Evolutionary conservation across 1,140 invertebrate species (phyloP).

Genomic region (Lepidurus apus): DNA sequence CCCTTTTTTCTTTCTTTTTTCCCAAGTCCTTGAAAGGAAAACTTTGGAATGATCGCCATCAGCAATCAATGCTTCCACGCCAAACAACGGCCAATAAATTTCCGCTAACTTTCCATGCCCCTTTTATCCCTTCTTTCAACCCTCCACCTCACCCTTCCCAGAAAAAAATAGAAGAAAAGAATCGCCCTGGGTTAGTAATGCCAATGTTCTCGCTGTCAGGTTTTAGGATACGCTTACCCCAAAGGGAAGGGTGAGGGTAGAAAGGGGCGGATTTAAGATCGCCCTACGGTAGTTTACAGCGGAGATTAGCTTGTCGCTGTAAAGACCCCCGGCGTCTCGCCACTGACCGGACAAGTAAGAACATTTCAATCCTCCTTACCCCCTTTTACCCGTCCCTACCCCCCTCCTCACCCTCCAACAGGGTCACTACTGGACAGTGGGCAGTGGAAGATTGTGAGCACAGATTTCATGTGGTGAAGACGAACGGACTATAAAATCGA

Average conservation of each 20-base stretch:
- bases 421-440: too few relatives aligned
- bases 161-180: background rate
- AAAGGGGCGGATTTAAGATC: background rate
- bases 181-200: too few relatives aligned
- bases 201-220: too few relatives aligned
- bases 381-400: background rate
- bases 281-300: background rate
- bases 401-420: too few relatives aligned
- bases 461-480: background rate
- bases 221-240: too few relatives aligned
- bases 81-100: background rate
- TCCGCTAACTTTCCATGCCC: background rate
- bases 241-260: background rate
- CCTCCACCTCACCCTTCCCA: background rate
- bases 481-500: background rate
- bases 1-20: background rate
- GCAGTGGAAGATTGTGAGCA: too few relatives aligned
- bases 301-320: conserved; percentile 3
- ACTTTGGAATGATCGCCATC: background rate
- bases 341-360: background rate
- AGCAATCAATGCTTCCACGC: background rate
- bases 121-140: background rate
- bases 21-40: background rate
- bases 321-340: background rate
- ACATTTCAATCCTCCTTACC: background rate